Conservation (phyloP, 1,140 invertebrate genomes). For the Linepithema humile region DNA sequence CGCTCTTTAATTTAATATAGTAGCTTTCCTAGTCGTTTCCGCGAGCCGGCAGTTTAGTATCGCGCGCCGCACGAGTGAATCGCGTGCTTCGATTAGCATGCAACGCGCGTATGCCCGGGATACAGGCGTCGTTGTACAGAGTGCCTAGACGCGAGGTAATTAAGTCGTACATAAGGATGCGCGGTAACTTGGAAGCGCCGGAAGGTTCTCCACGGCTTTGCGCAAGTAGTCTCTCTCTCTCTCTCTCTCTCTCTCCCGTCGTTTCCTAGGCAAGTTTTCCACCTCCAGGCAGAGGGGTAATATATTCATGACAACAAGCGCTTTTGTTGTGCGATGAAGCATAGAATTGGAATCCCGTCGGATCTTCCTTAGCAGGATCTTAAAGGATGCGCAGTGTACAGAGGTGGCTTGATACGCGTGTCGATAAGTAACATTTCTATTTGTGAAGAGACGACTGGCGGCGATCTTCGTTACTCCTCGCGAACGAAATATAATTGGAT, state of each 20-base stretch:
- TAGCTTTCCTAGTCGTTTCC: constrained; percentile 62
- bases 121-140: constrained; percentile 12
- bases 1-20: constrained; percentile 62
- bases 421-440: constrained; percentile 24
- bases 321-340: constrained; percentile 51
- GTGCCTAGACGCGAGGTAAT: constrained; percentile 54
- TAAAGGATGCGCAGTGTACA: background rate
- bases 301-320: constrained; percentile 54
- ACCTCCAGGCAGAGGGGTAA: constrained; percentile 37
- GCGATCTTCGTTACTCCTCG: background rate
- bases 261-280: constrained; percentile 27
- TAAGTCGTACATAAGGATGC: constrained; percentile 62
- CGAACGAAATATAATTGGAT: background rate
- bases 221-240: background rate
- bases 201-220: constrained; percentile 19
- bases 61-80: constrained; percentile 14
- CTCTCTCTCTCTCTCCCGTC: background rate
- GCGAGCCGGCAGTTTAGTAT: constrained; percentile 37
- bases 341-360: constrained; percentile 43
- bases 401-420: background rate
- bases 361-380: constrained; percentile 54
- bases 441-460: background rate
- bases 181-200: constrained; percentile 43
- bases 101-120: background rate
- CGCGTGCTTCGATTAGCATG: constrained; percentile 60